Conservation (phyloP, 2,888 invertebrate species). For the Aromia moschata region DNA sequence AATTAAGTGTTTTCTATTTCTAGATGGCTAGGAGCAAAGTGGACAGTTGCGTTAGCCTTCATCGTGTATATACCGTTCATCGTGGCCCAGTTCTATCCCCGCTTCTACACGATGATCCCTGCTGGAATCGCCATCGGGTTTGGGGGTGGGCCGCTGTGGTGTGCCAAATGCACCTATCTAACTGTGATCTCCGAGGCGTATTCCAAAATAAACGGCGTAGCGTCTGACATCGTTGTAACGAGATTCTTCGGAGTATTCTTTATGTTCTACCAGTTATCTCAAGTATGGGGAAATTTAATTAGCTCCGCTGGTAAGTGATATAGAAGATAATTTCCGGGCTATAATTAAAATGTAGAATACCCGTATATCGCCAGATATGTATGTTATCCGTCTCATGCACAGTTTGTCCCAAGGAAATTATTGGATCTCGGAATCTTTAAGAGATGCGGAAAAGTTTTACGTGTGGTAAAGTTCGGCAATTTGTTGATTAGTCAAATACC, state of each 20-base stretch:
- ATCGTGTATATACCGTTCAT: conserved; percentile 93
- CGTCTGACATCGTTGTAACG: conserved; percentile 82
- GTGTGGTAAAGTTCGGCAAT: no score
- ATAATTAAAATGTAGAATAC: no score
- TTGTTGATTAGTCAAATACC: no score
- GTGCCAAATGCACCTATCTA: conserved; percentile 93
- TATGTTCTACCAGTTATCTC: conserved; percentile 95
- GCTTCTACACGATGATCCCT: conserved; percentile 83
- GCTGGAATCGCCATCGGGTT: conserved; percentile 85
- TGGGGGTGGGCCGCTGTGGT: conserved; percentile 94
- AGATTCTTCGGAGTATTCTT: conserved; percentile 96
- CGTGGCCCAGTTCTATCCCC: conserved; percentile 88
- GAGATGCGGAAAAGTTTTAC: no score
- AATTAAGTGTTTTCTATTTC: conserved; percentile 48
- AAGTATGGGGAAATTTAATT: conserved; percentile 93
- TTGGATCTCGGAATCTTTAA: no score
- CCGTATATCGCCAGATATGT: no score
- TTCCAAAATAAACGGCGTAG: conserved; percentile 73
- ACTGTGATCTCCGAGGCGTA: conserved; percentile 86
- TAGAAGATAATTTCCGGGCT: no score
- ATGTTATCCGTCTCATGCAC: no score
- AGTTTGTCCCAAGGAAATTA: no score
- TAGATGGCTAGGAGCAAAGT: conserved; percentile 90
- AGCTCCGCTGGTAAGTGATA: conserved; percentile 79
- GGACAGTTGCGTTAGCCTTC: conserved; percentile 86